Conservation (phyloP, 2,797 vertebrate genomes). For the Malurus leucopterus region DNA sequence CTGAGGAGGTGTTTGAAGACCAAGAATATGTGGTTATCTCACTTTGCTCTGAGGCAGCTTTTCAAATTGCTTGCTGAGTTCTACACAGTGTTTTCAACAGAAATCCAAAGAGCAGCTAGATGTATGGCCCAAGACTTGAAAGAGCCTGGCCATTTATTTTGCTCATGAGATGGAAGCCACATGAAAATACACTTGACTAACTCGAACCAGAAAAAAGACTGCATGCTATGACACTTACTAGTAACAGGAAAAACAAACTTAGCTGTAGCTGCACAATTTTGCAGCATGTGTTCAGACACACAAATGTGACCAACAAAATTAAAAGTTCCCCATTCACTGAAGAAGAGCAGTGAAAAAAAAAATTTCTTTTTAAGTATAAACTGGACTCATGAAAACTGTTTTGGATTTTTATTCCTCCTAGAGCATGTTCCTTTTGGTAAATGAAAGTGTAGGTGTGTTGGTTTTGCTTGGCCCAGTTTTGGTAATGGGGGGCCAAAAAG, state of each 20-base stretch:
- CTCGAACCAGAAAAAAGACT: background rate
- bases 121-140: background rate
- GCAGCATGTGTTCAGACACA: background rate
- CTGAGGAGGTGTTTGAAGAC: background rate
- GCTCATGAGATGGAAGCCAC: background rate
- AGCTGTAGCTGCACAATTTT: background rate
- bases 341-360: background rate
- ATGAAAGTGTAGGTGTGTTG: accelerated
- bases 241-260: background rate
- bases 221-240: background rate
- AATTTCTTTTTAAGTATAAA: background rate
- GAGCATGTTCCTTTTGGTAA: background rate
- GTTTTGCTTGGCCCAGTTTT: no score
- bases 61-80: background rate
- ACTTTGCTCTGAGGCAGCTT: background rate
- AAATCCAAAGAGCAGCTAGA: background rate
- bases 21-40: background rate
- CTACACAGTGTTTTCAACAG: background rate
- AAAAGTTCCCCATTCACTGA: background rate
- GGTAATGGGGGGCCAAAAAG: no score
- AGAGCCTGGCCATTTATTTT: background rate
- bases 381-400: background rate
- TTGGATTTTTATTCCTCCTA: background rate
- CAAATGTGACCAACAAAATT: background rate
- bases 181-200: background rate